Evolutionary conservation across 2,888 invertebrate genomes (phyloP), one percentile per base, ranked within the genome.

Genomic region (Drosophila vallismaia): DNA sequence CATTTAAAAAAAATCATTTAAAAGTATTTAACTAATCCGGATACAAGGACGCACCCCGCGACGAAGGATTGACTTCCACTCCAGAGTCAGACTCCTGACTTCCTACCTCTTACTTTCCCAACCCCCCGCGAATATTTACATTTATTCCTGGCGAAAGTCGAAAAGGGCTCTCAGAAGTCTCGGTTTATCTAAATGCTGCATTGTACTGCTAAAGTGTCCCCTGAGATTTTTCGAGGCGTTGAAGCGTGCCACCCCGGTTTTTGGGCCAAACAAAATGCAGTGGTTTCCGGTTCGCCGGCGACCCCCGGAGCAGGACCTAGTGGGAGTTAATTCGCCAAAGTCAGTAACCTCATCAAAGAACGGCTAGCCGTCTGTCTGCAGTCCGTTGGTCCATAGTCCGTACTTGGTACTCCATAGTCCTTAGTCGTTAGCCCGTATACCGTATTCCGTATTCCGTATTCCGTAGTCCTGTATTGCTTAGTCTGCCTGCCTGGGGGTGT

Each of bases 191-290:
- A 87, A 87, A 87, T 79, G 83, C 83, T 78, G 60, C 78, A 87
- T 83, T 86, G 86, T 86, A 71, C 71, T 80, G 55, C 76, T 77
- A 89, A 89, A 89, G 74, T 88, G 86, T 90, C 87, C 88, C 88
- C 73, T 72, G 86, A 84, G 89, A 88, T 88, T 86, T 86, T 76
- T 76, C 79, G 79, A 90, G 90, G 91, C 91, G 91, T 89, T 89
- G 89, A 91, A 90, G 91, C 90, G 88, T 90, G 85, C 88, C 90
- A 89, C 88, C 88, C 88, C 71, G 69, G 56, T 60, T 60, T 73
- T 82, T 78, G 86, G 75, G 75, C 69, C 76, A 86, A 62, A 89
- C 86, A 86, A 89, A 89, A 80, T 88, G 86, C 89, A 88, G 86
- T 86, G 88, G 89, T 89, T 89, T 89, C 89, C 88, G 87, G 84